Base-by-base conservation (phyloP, 2,888 invertebrate species). In the Agrotis puta region DNA sequence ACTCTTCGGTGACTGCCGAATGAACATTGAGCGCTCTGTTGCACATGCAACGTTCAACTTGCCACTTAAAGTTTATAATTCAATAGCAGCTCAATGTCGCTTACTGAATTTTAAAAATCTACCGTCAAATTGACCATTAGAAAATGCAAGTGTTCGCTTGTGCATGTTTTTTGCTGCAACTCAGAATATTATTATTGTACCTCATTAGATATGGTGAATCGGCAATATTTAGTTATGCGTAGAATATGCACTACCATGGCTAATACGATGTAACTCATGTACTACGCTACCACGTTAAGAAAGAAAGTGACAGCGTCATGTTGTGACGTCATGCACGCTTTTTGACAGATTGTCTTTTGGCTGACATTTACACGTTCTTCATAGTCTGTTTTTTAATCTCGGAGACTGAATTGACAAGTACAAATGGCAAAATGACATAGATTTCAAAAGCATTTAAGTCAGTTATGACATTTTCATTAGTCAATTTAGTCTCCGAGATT, bases 111-210 rank as follows among this genome's bases (percentile, higher is more conserved):
- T 18, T 6, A 47, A 47, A 47, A 47, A 18, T 18, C 16, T 47
- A 1, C 6, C 18, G 6, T 47, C 5, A 6, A 47, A 11, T 39
- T 39, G 22, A 56, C 51, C 43, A 73, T 22, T 20, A 57, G 74
- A 74, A 74, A 77, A 65, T 66, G 22, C 48, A 64, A 56, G 50
- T 64, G n/a, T 61, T 48, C 0, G 20, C 11, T 16, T 50, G 7
- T 18, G 39, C 16, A 18, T 43, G 64, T 61, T 74, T 33, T 65
- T 79, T 74, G 27, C 48, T 64, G 81, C 47, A 56, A 0, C 51
- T 63, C n/a, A 33, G 24, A 13, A 39, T 39, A 11, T 61, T 64
- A 62, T 61, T 48, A 24, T 13, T 43, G 33, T 51, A 27, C 45
- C 33, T 74, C 3, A 43, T 74, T 50, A 66, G 24, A 7, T 14